These are phyloP conservation scores for Watsonalla cultraria DNA, from an alignment of 2,888 invertebrate species.

Conservation along the genomic window DNA sequence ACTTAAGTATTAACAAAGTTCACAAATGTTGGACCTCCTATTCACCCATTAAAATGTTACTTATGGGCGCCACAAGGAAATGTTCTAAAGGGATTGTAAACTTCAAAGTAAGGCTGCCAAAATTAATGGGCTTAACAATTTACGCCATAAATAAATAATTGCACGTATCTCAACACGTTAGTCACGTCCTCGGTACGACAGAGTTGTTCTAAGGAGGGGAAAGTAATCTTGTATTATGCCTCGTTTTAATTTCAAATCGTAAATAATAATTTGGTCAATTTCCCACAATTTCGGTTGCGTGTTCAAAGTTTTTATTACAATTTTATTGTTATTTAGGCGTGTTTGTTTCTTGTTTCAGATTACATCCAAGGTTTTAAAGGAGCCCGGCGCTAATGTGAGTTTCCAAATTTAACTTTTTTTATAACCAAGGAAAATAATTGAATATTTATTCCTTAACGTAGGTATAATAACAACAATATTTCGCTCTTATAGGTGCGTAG, in stretches of 20 bases:
- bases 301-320: constrained; percentile 77
- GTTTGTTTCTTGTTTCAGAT: constrained; percentile 79
- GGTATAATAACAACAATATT: constrained; percentile 25
- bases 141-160: constrained; percentile 19
- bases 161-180: constrained; percentile 25
- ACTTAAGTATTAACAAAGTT: no score
- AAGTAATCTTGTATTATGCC: constrained; percentile 67
- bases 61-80: not conserved
- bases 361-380: constrained; percentile 74
- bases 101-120: constrained; percentile 1
- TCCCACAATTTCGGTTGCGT: constrained; percentile 76
- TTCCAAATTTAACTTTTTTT: constrained; percentile 66
- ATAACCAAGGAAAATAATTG: constrained; percentile 53
- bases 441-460: constrained; percentile 40
- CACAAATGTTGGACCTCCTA: no score
- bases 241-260: constrained; percentile 73
- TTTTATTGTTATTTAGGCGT: constrained; percentile 79
- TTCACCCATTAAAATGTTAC: no score
- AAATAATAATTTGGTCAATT: constrained; percentile 79
- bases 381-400: constrained; percentile 76
- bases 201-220: constrained; percentile 58
- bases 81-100: not conserved
- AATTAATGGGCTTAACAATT: constrained; percentile 9
- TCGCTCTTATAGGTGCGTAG: constrained; percentile 32
- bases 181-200: constrained; percentile 37